Percentiles rank a stretch among this genome's conserved stretches.
These are phyloP conservation scores for Hyles lineata DNA, from an alignment of 2,888 invertebrate genomes.

Conservation along the genomic window DNA sequence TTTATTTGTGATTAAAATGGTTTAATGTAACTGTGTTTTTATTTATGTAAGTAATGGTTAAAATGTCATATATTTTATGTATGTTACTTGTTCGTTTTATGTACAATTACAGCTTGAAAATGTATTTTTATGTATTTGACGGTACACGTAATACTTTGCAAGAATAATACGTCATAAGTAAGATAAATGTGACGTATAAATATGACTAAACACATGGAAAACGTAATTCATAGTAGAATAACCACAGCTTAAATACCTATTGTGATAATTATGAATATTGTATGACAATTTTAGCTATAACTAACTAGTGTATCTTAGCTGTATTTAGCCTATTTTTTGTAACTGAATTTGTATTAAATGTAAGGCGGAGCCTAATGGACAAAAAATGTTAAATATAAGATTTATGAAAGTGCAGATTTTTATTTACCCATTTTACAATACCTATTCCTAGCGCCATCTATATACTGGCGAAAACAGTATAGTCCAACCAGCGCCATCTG, in stretches of 20 bases:
- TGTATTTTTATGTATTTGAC: background rate
- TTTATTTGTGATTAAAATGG: conserved; percentile 21
- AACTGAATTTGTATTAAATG: conserved; percentile 24
- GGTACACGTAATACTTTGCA: background rate
- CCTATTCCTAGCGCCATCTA: background rate
- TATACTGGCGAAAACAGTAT: background rate
- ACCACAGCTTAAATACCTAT: conserved; percentile 12
- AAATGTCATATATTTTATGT: conserved; percentile 5
- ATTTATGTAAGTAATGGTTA: conserved; percentile 14
- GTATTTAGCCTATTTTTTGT: conserved; percentile 20
- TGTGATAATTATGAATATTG: conserved; percentile 30
- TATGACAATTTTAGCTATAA: conserved; percentile 30
- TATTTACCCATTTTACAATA: conserved; percentile 1
- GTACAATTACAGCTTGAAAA: background rate
- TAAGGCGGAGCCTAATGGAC: conserved; percentile 13
- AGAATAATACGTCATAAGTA: background rate
- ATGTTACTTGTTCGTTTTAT: background rate
- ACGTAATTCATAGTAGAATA: background rate
- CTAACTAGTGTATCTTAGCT: conserved; percentile 29
- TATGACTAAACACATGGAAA: background rate
- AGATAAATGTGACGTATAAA: background rate
- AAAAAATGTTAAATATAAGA: conserved; percentile 1
- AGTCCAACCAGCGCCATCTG: background rate
- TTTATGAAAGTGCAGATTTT: background rate
- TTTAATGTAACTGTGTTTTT: background rate